A percentile compares a stretch with the other conserved stretches of the same genome.
phyloP scores from a whole-genome alignment of 2,113 vertebrate species.

The Oophaga pumilio region DNA sequence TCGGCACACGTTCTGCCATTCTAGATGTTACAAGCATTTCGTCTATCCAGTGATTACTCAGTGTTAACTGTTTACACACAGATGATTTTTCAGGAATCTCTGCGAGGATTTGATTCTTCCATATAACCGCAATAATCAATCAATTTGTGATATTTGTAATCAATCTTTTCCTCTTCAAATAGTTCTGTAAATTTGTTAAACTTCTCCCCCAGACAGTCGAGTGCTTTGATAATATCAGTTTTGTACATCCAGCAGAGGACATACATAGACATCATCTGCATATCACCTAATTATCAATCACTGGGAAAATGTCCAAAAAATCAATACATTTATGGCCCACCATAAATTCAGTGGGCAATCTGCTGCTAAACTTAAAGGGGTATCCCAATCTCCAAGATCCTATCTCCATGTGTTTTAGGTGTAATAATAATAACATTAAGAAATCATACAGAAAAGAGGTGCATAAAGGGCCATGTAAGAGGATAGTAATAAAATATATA shows the following conservation, averaged over 20 bases:
- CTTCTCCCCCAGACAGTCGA: not conserved
- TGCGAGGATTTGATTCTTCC: too few species aligned
- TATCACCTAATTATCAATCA: not conserved
- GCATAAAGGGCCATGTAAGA: too few species aligned
- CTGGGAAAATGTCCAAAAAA: not conserved
- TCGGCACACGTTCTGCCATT: not conserved
- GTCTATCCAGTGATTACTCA: not conserved
- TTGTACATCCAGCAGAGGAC: not conserved
- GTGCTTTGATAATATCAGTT: not conserved
- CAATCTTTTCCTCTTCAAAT: too few species aligned
- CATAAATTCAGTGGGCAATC: not conserved
- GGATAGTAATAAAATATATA: too few species aligned
- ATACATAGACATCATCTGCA: not conserved
- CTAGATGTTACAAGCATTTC: not conserved
- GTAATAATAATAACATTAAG: too few species aligned
- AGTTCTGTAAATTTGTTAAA: too few species aligned
- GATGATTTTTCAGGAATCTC: too few species aligned
- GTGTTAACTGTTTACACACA: not conserved
- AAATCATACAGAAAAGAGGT: too few species aligned
- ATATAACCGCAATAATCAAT: too few species aligned
- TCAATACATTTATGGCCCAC: not conserved
- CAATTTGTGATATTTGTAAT: not conserved
- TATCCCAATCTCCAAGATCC: too few species aligned
- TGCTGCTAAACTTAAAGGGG: not conserved
- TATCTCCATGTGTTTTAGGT: too few species aligned